Percentiles rank a stretch among this genome's conserved stretches.
phyloP scores from a whole-genome alignment of 1,140 invertebrate species.

The Tetramorium simillimum region DNA sequence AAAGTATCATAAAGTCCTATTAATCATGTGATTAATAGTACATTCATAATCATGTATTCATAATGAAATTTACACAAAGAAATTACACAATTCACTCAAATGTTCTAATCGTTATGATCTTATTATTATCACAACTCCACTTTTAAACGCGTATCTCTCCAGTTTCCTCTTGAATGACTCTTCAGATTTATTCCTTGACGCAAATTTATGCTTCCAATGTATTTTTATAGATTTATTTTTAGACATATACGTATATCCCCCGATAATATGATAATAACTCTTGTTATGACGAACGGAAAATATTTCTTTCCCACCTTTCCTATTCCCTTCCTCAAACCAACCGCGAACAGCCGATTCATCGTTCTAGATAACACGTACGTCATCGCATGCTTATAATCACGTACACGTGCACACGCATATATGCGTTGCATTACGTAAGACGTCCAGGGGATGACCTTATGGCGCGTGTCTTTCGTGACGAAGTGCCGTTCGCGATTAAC shows the following conservation, averaged over 20 bases:
- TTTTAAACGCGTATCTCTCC: background rate
- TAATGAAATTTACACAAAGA: background rate
- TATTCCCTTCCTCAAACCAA: constrained; percentile 70
- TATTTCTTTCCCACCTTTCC: constrained; percentile 54
- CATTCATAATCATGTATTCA: background rate
- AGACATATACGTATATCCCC: constrained; percentile 42
- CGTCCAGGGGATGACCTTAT: constrained; percentile 36
- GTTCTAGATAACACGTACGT: constrained; percentile 41
- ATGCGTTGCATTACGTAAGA: constrained; percentile 32
- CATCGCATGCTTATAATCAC: constrained; percentile 17
- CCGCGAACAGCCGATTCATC: constrained; percentile 69
- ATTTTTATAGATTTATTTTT: background rate
- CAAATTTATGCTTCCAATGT: background rate
- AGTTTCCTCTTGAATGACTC: background rate
- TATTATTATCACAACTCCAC: background rate
- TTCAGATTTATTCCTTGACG: background rate
- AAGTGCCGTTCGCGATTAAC: constrained; percentile 39
- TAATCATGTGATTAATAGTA: background rate
- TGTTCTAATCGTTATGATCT: background rate
- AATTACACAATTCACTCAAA: background rate
- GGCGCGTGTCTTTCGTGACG: constrained; percentile 47
- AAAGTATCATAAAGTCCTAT: background rate
- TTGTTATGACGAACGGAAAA: constrained; percentile 71
- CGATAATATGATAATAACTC: constrained; percentile 38
- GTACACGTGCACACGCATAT: constrained; percentile 2